A percentile compares a stretch with the other conserved stretches of the same genome.
phyloP scores from a whole-genome alignment of 2,113 vertebrate genomes.

The Ellobius talpinus region DNA sequence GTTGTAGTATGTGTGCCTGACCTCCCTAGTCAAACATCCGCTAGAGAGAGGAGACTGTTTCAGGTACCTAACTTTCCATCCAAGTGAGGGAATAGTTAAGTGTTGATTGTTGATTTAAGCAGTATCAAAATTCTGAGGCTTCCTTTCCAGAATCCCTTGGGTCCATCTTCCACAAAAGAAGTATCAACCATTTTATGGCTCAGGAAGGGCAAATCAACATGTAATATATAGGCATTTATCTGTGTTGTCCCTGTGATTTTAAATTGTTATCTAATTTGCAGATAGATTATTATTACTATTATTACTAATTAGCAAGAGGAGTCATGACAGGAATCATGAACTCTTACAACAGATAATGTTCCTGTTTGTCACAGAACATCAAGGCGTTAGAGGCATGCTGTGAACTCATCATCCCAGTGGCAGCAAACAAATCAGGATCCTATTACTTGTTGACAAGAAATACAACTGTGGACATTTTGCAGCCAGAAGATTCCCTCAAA shows the following conservation, averaged over 20 bases:
- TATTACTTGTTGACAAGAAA: conserved; percentile 40
- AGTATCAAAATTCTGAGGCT: neutral
- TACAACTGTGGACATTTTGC: neutral
- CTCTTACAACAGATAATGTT: neutral
- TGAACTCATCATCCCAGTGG: conserved; percentile 29
- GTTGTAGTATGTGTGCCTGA: neutral
- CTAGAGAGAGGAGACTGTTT: neutral
- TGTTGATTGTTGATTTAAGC: neutral
- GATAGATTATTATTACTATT: conserved; percentile 4
- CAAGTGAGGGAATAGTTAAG: neutral
- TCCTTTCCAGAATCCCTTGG: conserved; percentile 9
- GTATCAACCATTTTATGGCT: conserved; percentile 26
- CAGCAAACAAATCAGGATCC: neutral
- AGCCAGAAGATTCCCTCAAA: neutral
- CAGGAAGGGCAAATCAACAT: conserved; percentile 36
- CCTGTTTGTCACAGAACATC: conserved; percentile 54
- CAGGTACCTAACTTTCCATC: neutral
- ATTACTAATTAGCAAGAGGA: conserved; percentile 68
- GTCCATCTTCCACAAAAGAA: neutral
- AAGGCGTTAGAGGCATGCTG: conserved; percentile 42
- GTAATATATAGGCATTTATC: neutral
- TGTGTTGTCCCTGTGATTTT: conserved; percentile 18
- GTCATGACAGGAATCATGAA: neutral
- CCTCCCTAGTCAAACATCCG: neutral
- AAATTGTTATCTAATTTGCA: conserved; percentile 43